Evolutionary conservation across 2,797 vertebrate species (phyloP), one percentile per base, ranked within the genome.

Genomic region (Sebastes taczanowskii): DNA sequence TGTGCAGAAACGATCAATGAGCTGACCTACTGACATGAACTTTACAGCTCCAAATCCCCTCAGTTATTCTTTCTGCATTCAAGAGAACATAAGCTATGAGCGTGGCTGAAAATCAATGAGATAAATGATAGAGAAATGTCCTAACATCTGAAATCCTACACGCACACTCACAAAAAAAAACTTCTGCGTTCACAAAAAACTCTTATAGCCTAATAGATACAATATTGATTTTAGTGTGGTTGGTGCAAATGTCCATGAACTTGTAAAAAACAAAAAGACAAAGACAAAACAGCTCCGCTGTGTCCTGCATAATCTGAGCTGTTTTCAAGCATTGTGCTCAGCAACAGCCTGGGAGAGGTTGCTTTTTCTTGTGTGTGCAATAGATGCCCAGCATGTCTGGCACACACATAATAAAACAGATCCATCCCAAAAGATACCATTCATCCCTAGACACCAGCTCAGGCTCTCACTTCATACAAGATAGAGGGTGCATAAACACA

Each of bases 371-470:
- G 78, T 85, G 64, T 77, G 84, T 82, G 82, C 77, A 76, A 78
- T 73, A 68, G 69, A 86, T 84, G 77, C 82, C 77, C 83, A 89
- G 89, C 84, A 82, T 87, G 89, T 89, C 89, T 92, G 91, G 77
- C 82, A 81, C 74, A 83, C 85, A 90, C 78, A 92, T 90, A 85
- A 91, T 92, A 90, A 91, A 88, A 91, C 79, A 88, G 73, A 91
- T 88, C 68, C 78, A 66, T 88, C 89, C 90, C 90, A 88, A 89
- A 91, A 85, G 86, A 90, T 81, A 77, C 62, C 74, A 87, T 85
- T 88, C 77, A 80, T 91, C 90, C 82, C 86, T 10, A 64, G 89
- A 87, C 80, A 88, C 79, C 79, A 86, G 75, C 86, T 78, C 83
- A 78, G 83, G 72, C 85, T 86, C 69, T 74, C 71, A 81, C 86